A percentile compares a stretch with the other conserved stretches of the same genome.
phyloP scores from a whole-genome alignment of 2,888 invertebrate genomes.

The Mimachlamys varia region DNA sequence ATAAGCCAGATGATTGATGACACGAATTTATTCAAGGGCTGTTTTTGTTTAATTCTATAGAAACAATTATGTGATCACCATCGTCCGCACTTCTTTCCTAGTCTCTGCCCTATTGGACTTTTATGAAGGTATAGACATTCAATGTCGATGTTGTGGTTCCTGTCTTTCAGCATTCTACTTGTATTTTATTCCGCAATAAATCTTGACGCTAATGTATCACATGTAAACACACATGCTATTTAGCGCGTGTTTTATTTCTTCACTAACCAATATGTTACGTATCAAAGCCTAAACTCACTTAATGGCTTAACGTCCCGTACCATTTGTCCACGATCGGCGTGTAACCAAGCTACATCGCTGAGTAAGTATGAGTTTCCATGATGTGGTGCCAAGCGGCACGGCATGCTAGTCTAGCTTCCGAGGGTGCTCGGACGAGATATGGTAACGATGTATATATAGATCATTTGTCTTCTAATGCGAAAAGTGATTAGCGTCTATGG shows the following conservation, averaged over 20 bases:
- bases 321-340: not conserved
- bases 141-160: not conserved
- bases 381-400: not conserved
- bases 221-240: conserved; percentile 14
- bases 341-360: not conserved
- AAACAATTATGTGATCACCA: conserved; percentile 6
- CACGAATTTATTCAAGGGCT: not conserved
- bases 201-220: not conserved
- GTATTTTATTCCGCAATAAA: conserved; percentile 2
- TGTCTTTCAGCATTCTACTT: not conserved
- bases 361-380: not conserved
- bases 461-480: conserved; percentile 26
- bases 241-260: conserved; percentile 29
- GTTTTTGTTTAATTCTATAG: not conserved
- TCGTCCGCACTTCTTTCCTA: not conserved
- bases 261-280: not conserved
- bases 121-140: not conserved
- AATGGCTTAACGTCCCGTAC: not conserved
- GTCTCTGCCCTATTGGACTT: not conserved
- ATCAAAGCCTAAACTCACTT: not conserved
- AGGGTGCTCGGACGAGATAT: not conserved
- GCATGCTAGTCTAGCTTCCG: not conserved
- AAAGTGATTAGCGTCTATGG: conserved; percentile 24
- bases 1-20: not conserved
- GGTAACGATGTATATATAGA: conserved; percentile 20